Base-by-base conservation (phyloP, 2,888 invertebrate genomes). In the Metalampra italica region DNA sequence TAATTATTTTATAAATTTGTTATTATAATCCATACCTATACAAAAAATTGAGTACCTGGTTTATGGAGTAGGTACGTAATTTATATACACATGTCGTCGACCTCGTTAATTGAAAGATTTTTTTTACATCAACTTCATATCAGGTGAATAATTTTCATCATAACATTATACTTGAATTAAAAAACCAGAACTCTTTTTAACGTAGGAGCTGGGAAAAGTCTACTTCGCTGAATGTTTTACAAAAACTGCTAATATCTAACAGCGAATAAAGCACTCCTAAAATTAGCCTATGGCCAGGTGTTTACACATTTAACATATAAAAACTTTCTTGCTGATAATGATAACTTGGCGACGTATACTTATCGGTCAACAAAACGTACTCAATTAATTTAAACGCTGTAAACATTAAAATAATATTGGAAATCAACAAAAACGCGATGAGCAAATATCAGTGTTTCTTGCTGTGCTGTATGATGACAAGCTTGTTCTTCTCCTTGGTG, bases 401-500 rank as follows among this genome's bases (percentile, higher is more conserved):
- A 38, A 54, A 59, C 53, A 61, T 50, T 43, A 64, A 49, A 38
- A 59, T 52, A 46, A 54, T 50, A 58, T 65, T 65, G 22, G 67
- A 49, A 42, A 57, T 8, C n/a, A 47, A 49, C 54, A 71, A 61
- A 56, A 67, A 63, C 64, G 64, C 52, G 12, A 59, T 53, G 15
- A 57, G 62, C 56, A 60, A 66, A 57, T 72, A 71, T 85, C 82
- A 84, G 73, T 79, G 84, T 59, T 84, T 85, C 65, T 91, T 92
- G 49, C 91, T 92, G 66, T 93, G 93, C 55, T 94, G 94, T 52
- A 93, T 91, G 63, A 96, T 95, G 52, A 96, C 94, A 11, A 96
- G 91, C 72, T 96, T 96, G 75, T 96, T 96, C 72, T 94, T 94
- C 73, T 95, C 93, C 54, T 95, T 91, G 0, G 95, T 96, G 32